A percentile compares a stretch with the other conserved stretches of the same genome.
Conservation (phyloP, 2,113 vertebrate species). For the Anolis carolinensis region DNA sequence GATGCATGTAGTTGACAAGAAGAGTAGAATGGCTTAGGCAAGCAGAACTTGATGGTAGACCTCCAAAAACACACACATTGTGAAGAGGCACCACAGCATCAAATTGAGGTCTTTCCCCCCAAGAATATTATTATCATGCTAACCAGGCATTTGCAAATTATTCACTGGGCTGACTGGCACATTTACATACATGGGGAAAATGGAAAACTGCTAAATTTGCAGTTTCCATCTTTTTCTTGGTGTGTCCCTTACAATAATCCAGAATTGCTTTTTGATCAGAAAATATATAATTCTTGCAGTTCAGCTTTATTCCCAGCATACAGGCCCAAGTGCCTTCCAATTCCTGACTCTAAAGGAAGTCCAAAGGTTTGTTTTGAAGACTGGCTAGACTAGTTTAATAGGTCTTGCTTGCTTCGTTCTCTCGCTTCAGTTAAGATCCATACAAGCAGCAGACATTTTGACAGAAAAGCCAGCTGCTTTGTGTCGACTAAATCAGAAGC, state of each 20-base stretch:
- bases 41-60: not conserved
- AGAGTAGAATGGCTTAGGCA: not conserved
- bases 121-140: not conserved
- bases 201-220: too few relatives aligned
- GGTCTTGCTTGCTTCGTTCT: constrained; percentile 38
- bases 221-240: not conserved
- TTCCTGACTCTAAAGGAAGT: constrained; percentile 50
- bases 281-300: not conserved
- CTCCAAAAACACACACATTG: not conserved
- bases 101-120: not conserved
- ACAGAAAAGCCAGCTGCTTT: constrained; percentile 39
- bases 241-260: not conserved
- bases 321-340: constrained; percentile 34
- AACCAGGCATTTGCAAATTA: not conserved
- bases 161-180: not conserved
- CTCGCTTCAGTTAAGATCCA: constrained; percentile 38
- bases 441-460: not conserved
- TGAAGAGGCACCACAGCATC: not conserved
- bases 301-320: not conserved
- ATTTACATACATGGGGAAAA: not conserved
- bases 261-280: not conserved
- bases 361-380: constrained; percentile 60
- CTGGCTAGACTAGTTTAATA: constrained; percentile 56
- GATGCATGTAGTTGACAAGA: not conserved
- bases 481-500: constrained; percentile 35